These are phyloP conservation scores for Ifrita kowaldi DNA, from an alignment of 2,113 vertebrate species.

Conservation along the genomic window DNA sequence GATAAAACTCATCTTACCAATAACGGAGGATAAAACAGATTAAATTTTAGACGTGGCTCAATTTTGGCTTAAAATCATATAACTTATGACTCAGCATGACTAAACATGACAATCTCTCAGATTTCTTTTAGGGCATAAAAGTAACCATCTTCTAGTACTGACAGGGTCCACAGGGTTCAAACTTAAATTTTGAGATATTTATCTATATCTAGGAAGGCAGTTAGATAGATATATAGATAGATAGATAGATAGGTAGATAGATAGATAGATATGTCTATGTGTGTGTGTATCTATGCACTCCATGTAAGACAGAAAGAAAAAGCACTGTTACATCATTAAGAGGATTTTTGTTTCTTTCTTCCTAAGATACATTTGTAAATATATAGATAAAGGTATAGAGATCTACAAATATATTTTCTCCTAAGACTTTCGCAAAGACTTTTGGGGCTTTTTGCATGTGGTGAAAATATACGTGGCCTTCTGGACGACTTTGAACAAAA, in stretches of 20 bases:
- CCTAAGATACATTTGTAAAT: neutral
- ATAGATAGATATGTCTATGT: neutral
- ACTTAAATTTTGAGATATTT: neutral
- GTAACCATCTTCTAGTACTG: neutral
- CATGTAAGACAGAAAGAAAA: neutral
- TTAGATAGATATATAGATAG: neutral
- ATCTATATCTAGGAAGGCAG: neutral
- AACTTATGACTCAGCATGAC: neutral
- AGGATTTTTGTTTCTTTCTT: neutral
- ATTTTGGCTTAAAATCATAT: neutral
- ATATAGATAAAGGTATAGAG: neutral
- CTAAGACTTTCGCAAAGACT: neutral
- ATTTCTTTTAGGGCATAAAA: neutral
- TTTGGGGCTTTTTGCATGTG: neutral
- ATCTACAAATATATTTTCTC: neutral
- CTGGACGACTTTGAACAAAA: neutral
- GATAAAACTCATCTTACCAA: neutral
- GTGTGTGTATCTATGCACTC: fast-evolving
- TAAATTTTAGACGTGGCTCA: neutral
- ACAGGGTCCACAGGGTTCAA: neutral
- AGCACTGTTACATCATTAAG: neutral
- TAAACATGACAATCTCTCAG: neutral
- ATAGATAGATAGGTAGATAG: neutral
- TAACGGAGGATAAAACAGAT: neutral
- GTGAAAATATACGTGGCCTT: neutral